Percentiles rank a stretch among this genome's conserved stretches.
Evolutionary conservation across 2,113 vertebrate species (phyloP).

Genomic region (Condylura cristata): DNA sequence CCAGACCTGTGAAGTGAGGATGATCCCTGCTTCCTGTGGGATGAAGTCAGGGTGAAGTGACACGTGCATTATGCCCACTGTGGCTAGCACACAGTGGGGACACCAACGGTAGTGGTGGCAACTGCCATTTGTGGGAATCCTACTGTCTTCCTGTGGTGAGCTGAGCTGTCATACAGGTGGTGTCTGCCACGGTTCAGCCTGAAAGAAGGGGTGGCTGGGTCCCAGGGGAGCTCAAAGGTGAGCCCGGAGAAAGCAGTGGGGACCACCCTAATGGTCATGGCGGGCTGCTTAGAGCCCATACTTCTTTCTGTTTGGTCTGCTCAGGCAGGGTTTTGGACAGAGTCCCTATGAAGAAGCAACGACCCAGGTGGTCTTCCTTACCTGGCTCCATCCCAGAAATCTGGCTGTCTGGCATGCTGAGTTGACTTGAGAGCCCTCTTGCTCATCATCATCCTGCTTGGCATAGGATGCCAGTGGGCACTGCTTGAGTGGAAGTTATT

Average conservation of each 20-base stretch:
- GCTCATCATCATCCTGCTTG: background rate
- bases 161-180: background rate
- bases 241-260: background rate
- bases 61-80: fast-evolving
- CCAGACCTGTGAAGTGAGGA: too few relatives aligned
- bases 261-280: background rate
- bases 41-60: background rate
- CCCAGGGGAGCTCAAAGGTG: background rate
- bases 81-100: fast-evolving
- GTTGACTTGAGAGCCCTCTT: background rate
- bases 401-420: background rate
- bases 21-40: fast-evolving
- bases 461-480: fast-evolving
- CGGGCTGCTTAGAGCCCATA: background rate
- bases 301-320: background rate
- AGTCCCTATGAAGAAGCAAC: background rate
- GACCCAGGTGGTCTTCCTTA: background rate
- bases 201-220: background rate
- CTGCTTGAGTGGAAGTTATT: conserved; percentile 11
- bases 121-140: fast-evolving
- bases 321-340: background rate
- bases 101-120: fast-evolving
- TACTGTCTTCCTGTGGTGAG: too few relatives aligned
- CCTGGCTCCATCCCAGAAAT: too few relatives aligned
- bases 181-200: background rate